phyloP scores from a whole-genome alignment of 2,797 vertebrate species.

The Myotis findleyi region DNA sequence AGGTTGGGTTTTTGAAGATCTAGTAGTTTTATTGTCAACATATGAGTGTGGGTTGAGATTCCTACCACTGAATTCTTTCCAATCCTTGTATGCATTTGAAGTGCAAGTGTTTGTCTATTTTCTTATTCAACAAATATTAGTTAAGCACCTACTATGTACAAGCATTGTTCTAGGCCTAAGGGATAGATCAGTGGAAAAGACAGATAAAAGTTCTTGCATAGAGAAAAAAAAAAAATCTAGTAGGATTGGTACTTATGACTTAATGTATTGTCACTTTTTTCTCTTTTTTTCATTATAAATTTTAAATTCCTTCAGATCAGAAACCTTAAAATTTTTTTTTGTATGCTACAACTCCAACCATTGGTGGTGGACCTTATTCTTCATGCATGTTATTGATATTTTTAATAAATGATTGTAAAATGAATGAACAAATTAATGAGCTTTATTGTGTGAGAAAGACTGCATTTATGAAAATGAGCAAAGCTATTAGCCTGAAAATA shows the following conservation, averaged over 20 bases:
- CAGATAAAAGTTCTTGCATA: too few species aligned
- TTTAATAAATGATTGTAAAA: conserved; percentile 36
- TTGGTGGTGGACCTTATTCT: not conserved
- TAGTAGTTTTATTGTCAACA: accelerated
- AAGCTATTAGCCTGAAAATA: conserved; percentile 23
- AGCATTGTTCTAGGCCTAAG: too few species aligned
- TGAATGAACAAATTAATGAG: conserved; percentile 40
- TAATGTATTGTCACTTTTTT: not conserved
- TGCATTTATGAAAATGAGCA: conserved; percentile 53
- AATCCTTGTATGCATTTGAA: not conserved
- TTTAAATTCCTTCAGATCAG: not conserved
- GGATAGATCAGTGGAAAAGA: not conserved
- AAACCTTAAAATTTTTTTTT: not conserved
- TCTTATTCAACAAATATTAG: not conserved
- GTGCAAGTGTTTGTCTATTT: not conserved
- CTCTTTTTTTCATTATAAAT: not conserved
- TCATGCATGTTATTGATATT: not conserved
- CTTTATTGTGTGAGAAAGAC: conserved; percentile 61
- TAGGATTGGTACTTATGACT: not conserved
- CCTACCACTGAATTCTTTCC: not conserved
- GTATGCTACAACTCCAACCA: not conserved
- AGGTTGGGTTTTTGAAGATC: accelerated
- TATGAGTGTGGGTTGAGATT: too few species aligned
- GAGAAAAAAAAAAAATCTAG: too few species aligned
- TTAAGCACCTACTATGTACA: not conserved